Conservation (phyloP, 2,888 invertebrate species). For the Apantesis nais region DNA sequence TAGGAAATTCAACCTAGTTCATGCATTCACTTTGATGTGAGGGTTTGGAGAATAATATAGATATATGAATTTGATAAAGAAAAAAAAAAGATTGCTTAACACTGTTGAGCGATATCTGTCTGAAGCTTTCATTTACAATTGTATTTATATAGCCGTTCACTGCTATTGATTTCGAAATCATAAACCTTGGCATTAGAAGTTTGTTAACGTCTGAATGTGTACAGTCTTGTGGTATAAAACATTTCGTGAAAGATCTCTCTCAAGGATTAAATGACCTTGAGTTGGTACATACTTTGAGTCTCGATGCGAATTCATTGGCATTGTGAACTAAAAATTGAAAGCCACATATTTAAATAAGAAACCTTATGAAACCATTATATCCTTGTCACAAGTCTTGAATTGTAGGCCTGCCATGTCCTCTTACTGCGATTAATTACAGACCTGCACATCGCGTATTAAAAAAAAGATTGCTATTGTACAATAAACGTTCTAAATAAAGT, state of each 20-base stretch:
- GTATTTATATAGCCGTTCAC: constrained; percentile 30
- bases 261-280: not conserved
- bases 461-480: too few species aligned
- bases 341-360: not conserved
- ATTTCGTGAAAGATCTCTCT: not conserved
- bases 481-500: too few species aligned
- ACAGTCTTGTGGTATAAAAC: not conserved
- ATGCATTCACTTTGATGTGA: not conserved
- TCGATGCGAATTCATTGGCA: not conserved
- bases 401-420: too few species aligned
- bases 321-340: not conserved
- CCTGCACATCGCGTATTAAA: too few species aligned
- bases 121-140: constrained; percentile 27
- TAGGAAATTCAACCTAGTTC: constrained; percentile 32
- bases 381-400: too few species aligned
- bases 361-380: too few species aligned
- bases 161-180: constrained; percentile 33
- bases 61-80: constrained; percentile 19
- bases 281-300: not conserved
- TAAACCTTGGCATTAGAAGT: constrained; percentile 31
- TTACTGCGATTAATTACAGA: too few species aligned
- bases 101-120: constrained; percentile 22
- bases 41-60: constrained; percentile 17
- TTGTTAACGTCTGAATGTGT: constrained; percentile 18
- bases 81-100: constrained; percentile 22